These are phyloP conservation scores for Procambarus virginalis DNA, from an alignment of 1,140 invertebrate species.

Conservation along the genomic window DNA sequence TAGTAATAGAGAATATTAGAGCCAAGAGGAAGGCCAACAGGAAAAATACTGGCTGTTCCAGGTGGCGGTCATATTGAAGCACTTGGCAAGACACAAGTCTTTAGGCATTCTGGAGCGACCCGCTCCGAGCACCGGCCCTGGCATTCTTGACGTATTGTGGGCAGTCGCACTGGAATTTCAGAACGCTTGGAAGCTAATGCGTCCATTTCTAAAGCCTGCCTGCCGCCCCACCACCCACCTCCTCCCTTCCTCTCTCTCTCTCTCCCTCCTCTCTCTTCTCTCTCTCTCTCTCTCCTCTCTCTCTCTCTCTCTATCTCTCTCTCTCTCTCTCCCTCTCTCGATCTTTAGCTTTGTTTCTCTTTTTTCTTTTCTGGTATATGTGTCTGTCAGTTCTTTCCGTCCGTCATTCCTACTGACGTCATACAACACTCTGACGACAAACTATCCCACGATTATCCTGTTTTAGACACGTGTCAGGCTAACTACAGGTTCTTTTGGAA, in stretches of 20 bases:
- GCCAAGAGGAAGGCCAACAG: too few species aligned
- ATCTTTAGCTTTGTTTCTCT: too few species aligned
- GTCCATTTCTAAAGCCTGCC: neutral
- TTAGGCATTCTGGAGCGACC: neutral
- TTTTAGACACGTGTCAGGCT: too few species aligned
- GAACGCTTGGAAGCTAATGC: neutral
- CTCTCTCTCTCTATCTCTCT: neutral
- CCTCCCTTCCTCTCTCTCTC: constrained; percentile 1
- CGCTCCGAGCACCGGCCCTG: neutral
- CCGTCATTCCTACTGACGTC: too few species aligned
- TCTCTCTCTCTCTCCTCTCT: neutral
- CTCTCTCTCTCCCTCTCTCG: too few species aligned
- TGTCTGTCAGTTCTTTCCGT: too few species aligned
- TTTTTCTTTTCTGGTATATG: too few species aligned
- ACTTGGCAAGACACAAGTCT: neutral
- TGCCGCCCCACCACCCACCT: too few species aligned
- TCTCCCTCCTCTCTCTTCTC: neutral
- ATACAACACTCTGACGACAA: too few species aligned
- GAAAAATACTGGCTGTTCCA: neutral
- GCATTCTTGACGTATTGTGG: neutral
- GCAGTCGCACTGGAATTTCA: neutral
- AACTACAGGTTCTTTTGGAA: too few species aligned
- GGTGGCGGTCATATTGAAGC: neutral
- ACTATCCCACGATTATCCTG: too few species aligned
- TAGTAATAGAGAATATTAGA: too few species aligned